Evolutionary conservation across 2,888 invertebrate species (phyloP), one percentile per base, ranked within the genome.

Genomic region (Lithophane socia): DNA sequence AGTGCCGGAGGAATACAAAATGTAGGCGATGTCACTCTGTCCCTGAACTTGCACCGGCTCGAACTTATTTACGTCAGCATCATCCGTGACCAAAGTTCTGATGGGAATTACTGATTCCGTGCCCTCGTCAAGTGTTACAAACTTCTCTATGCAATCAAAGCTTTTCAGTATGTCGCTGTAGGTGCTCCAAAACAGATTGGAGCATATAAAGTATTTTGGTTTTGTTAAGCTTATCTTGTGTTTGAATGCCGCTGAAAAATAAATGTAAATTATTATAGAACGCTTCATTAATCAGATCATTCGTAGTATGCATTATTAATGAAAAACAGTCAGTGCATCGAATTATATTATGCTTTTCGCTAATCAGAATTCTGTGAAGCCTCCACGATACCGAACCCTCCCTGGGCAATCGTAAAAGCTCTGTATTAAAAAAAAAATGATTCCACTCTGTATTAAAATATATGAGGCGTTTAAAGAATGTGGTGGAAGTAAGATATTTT

Each of bases 1-100:
- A 0, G 98, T 98, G 66, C 98, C 98, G 75, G 98, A 98, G 56
- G 98, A 98, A 92, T 97, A 98, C 79, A 98, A 95, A 88, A 98
- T 94, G 42, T 92, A 87, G 0, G 93, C 94, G 3, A 89, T 89
- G 83, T 95, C 94, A 47, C 81, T 90, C 74, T 93, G 92, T 76
- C 94, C 95, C 73, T 91, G 97, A n/a, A 97, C 94, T 29, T 93
- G 87, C 71, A 91, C 87, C 54, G 97, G 97, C 70, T 96, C 93
- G 86, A 94, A 95, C 68, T 88, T 90, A 78, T 92, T 75, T 78
- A 92, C 79, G 89, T 94, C 91, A 79, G 90, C 84, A 76, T 89
- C 79, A 86, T 88, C 82, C 69, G 86, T 83, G 77, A 91, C 82
- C 77, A 94, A 91, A 61, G 87, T 88, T 82, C 89, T 92, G 71